These are phyloP conservation scores for Odontesthes bonariensis DNA, from an alignment of 2,113 vertebrate species.

Conservation along the genomic window DNA sequence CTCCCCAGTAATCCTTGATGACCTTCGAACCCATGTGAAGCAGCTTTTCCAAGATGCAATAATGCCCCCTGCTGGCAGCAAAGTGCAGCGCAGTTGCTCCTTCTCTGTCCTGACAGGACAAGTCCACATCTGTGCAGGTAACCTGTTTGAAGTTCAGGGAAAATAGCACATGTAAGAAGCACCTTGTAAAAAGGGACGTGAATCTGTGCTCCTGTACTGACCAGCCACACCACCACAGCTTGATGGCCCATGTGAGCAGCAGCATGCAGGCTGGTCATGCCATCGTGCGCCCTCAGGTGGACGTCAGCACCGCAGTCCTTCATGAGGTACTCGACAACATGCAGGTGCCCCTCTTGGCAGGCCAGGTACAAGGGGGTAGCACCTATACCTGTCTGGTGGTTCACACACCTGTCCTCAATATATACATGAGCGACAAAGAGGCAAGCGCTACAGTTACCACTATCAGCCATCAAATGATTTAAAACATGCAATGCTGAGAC, in stretches of 20 bases:
- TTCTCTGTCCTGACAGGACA: conserved; percentile 82
- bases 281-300: conserved; percentile 84
- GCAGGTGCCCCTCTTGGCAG: conserved; percentile 88
- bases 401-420: conserved; percentile 77
- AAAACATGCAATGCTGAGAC: too few species aligned
- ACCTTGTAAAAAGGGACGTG: not conserved
- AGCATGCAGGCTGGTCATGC: conserved; percentile 88
- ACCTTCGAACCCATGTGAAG: conserved; percentile 83
- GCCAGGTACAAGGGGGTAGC: conserved; percentile 89
- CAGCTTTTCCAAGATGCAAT: conserved; percentile 83
- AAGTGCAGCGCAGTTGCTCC: conserved; percentile 89
- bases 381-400: conserved; percentile 81
- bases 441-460: too few species aligned
- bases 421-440: not conserved
- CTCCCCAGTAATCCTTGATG: conserved; percentile 86
- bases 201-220: conserved; percentile 57
- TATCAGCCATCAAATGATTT: not conserved
- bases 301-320: conserved; percentile 83
- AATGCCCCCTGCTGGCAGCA: conserved; percentile 88
- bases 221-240: conserved; percentile 87
- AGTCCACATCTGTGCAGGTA: conserved; percentile 79
- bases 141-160: conserved; percentile 68
- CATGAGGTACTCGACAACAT: conserved; percentile 85
- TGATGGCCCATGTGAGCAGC: conserved; percentile 87
- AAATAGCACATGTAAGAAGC: not conserved